A percentile compares a stretch with the other conserved stretches of the same genome.
Conservation (phyloP, 30 jellyfish, hydroid and myxozoan genomes). For the Phacellophora camtschatica region DNA sequence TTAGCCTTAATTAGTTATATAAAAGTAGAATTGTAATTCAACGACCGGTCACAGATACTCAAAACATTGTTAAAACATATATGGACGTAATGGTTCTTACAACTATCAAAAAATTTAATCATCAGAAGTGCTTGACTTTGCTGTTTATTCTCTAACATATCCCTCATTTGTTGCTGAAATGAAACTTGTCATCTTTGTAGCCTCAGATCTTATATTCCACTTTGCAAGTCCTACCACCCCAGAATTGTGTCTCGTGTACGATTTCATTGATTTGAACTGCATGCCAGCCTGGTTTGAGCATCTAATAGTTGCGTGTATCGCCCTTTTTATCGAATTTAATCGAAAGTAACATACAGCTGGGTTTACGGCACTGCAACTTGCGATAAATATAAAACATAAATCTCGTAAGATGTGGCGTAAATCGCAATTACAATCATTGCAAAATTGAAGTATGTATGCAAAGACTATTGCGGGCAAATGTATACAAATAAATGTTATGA, state of each 20-base stretch:
- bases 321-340: slow-evolving; percentile 65
- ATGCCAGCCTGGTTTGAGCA: not conserved
- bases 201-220: not conserved
- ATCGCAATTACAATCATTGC: slow-evolving; percentile 74
- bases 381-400: slow-evolving; percentile 53
- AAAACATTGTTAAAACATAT: too few relatives aligned
- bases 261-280: not conserved
- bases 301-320: slow-evolving; percentile 11
- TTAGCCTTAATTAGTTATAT: too few relatives aligned
- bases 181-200: not conserved
- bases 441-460: slow-evolving; percentile 77
- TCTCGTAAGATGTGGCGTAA: slow-evolving; percentile 81
- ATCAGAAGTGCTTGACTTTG: too few relatives aligned
- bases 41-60: too few relatives aligned
- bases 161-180: not conserved
- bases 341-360: slow-evolving; percentile 83
- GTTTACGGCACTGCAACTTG: slow-evolving; percentile 73
- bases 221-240: not conserved
- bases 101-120: not conserved
- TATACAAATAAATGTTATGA: slow-evolving; percentile 31
- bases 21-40: too few relatives aligned
- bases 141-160: not conserved
- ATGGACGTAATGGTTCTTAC: too few relatives aligned
- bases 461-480: slow-evolving; percentile 72
- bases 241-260: not conserved